These are phyloP conservation scores for Salticus scenicus DNA, from an alignment of 2,888 invertebrate genomes.

Conservation along the genomic window DNA sequence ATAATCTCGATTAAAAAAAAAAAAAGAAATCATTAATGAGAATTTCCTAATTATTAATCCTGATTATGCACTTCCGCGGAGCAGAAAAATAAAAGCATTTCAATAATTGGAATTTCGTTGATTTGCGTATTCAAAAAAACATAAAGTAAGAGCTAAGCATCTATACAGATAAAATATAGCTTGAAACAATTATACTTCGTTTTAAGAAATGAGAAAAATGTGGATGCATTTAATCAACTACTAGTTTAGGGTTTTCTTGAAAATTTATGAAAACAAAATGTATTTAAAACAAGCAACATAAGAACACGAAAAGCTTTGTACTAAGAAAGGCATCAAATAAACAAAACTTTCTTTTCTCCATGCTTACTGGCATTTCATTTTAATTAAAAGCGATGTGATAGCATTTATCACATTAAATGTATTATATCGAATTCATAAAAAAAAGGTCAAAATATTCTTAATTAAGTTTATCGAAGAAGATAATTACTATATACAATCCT, in stretches of 20 bases:
- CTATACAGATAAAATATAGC: background rate
- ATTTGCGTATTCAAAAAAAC: too few relatives aligned
- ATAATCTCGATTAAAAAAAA: too few relatives aligned
- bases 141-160: too few relatives aligned
- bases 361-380: background rate
- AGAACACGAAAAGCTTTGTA: constrained; percentile 1
- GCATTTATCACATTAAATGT: constrained; percentile 61
- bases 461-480: constrained; percentile 68
- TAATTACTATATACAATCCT: constrained; percentile 45
- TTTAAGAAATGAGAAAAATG: background rate
- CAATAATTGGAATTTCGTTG: too few relatives aligned
- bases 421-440: constrained; percentile 34
- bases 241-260: background rate
- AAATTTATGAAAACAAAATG: background rate
- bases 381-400: constrained; percentile 57
- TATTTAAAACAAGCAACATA: background rate
- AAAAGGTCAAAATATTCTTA: constrained; percentile 59
- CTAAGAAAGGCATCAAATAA: background rate
- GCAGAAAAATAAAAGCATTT: too few relatives aligned
- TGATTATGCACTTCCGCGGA: too few relatives aligned
- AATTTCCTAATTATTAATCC: too few relatives aligned
- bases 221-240: background rate
- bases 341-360: background rate
- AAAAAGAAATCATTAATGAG: too few relatives aligned
- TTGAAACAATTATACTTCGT: background rate